These are phyloP conservation scores for Periophthalmus magnuspinnatus DNA, from an alignment of 2,797 vertebrate species.

Conservation along the genomic window DNA sequence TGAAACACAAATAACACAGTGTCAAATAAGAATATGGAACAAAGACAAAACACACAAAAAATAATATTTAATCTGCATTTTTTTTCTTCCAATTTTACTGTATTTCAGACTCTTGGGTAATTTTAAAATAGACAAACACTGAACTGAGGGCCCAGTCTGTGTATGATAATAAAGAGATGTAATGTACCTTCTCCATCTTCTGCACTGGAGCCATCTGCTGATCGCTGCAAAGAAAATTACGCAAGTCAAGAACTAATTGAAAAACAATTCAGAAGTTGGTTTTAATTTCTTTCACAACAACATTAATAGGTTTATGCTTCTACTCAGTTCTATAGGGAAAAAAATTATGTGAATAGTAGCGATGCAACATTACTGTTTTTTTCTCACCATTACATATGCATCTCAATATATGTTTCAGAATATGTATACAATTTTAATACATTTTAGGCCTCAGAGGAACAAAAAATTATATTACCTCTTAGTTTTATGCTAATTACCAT, in stretches of 20 bases:
- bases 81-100: no score
- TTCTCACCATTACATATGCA: no score
- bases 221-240: conserved; percentile 78
- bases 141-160: no score
- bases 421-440: no score
- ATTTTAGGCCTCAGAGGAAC: no score
- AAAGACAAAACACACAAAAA: not conserved
- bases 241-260: not conserved
- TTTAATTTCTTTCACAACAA: not conserved
- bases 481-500: no score
- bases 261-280: not conserved
- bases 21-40: not conserved
- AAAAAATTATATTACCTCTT: no score
- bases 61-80: not conserved
- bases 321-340: not conserved
- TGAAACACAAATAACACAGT: conserved; percentile 51
- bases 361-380: no score
- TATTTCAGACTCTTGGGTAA: no score
- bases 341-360: not conserved
- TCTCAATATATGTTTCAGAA: no score
- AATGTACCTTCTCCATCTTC: conserved; percentile 93
- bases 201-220: conserved; percentile 93
- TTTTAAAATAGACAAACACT: no score
- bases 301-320: not conserved
- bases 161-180: not conserved